Evolutionary conservation across 2,113 vertebrate species (phyloP).

Genomic region (Sylvietta virens): DNA sequence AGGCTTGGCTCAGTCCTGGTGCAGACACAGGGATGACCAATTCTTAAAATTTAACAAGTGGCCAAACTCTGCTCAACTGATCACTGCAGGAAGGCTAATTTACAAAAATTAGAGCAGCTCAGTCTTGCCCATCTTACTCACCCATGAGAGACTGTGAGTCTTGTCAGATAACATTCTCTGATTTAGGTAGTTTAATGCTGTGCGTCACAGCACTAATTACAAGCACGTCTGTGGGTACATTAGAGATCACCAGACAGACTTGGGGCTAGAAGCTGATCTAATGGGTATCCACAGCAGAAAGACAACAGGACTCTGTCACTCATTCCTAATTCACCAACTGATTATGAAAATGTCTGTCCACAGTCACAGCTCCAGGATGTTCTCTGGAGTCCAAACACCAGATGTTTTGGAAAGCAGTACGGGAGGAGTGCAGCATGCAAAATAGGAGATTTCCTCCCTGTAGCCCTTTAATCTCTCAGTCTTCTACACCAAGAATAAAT

Average conservation of each 20-base stretch:
- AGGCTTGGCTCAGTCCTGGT: background rate
- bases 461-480: constrained; percentile 13
- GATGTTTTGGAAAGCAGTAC: background rate
- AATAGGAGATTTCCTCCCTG: background rate
- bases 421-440: background rate
- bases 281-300: background rate
- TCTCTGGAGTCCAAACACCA: constrained; percentile 15
- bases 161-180: background rate
- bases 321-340: background rate
- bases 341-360: background rate
- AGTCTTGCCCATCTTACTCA: background rate
- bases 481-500: constrained; percentile 30
- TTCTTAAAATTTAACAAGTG: background rate
- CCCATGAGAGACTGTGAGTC: background rate
- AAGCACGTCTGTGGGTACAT: background rate
- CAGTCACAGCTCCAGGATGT: background rate
- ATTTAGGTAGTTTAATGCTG: background rate
- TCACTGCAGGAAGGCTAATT: background rate
- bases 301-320: background rate
- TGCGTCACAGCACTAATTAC: background rate
- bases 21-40: background rate
- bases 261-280: background rate
- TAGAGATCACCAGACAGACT: background rate
- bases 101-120: background rate
- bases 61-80: background rate